Evolutionary conservation across 2,888 invertebrate species (phyloP).

Genomic region (Drosophila infuscata): DNA sequence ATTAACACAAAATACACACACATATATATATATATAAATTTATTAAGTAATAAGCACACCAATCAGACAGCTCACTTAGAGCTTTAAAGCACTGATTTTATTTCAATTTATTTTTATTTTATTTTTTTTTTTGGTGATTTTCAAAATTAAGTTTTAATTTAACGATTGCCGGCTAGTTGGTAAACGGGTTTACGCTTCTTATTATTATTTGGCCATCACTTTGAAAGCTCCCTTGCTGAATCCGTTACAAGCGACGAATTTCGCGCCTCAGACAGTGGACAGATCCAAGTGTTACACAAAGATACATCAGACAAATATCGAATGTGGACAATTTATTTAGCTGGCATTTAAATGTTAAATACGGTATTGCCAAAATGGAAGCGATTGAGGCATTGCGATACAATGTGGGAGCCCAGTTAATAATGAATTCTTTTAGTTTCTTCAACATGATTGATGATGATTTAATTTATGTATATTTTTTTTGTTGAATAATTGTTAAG

Average conservation of each 20-base stretch:
- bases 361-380: conserved; percentile 46
- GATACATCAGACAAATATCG: conserved; percentile 46
- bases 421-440: neutral
- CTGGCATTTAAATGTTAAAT: conserved; percentile 35
- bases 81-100: conserved; percentile 31
- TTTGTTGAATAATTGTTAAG: neutral
- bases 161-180: conserved; percentile 27
- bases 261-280: conserved; percentile 16
- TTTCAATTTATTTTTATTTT: neutral
- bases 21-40: conserved; percentile 29
- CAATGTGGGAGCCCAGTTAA: conserved; percentile 2
- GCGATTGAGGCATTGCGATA: conserved; percentile 19
- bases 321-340: conserved; percentile 15
- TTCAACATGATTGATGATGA: conserved; percentile 3
- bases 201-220: conserved; percentile 7
- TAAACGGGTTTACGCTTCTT: conserved; percentile 52
- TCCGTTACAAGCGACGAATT: neutral
- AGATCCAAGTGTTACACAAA: conserved; percentile 13
- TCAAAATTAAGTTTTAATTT: conserved; percentile 13
- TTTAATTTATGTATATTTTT: neutral
- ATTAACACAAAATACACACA: conserved; percentile 46
- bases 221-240: neutral
- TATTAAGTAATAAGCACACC: conserved; percentile 37
- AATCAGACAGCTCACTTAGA: conserved; percentile 40
- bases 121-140: conserved; percentile 4